These are phyloP conservation scores for Apogon hyalosoma DNA, from an alignment of 2,797 vertebrate genomes.

Conservation along the genomic window DNA sequence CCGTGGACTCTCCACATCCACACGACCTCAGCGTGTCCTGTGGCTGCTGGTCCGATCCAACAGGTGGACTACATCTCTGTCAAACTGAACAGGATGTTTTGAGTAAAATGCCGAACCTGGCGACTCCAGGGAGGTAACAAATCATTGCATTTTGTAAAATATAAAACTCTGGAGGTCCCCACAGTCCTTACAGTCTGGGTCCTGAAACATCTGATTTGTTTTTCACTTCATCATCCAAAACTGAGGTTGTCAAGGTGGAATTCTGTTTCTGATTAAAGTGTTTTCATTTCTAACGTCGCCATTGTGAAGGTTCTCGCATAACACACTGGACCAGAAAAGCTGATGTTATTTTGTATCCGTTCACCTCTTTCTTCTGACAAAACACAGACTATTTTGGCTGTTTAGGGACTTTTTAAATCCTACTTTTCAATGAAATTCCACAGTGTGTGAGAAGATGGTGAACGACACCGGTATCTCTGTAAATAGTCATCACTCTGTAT, in stretches of 20 bases:
- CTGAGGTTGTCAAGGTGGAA: background rate
- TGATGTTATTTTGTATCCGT: conserved; percentile 1
- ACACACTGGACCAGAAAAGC: background rate
- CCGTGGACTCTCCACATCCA: background rate
- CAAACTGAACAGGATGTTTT: background rate
- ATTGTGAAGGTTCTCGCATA: background rate
- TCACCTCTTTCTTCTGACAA: conserved; percentile 6
- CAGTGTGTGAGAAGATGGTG: conserved; percentile 3
- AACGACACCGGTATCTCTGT: conserved; percentile 44
- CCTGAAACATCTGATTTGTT: background rate
- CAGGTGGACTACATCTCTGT: conserved; percentile 1
- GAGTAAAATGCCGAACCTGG: background rate
- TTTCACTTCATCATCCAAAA: background rate
- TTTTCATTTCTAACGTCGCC: background rate
- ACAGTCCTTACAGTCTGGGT: no score
- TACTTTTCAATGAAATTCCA: conserved; percentile 13
- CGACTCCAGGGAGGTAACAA: background rate
- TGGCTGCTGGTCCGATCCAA: background rate
- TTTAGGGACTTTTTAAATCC: background rate
- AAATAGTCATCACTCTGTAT: conserved; percentile 47
- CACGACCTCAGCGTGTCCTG: background rate
- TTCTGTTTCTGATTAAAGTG: conserved; percentile 16
- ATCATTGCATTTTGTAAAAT: background rate
- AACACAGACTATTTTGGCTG: background rate
- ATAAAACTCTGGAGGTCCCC: background rate